These are phyloP conservation scores for Neoaliturus tenellus DNA, from an alignment of 2,888 invertebrate species.

Conservation along the genomic window DNA sequence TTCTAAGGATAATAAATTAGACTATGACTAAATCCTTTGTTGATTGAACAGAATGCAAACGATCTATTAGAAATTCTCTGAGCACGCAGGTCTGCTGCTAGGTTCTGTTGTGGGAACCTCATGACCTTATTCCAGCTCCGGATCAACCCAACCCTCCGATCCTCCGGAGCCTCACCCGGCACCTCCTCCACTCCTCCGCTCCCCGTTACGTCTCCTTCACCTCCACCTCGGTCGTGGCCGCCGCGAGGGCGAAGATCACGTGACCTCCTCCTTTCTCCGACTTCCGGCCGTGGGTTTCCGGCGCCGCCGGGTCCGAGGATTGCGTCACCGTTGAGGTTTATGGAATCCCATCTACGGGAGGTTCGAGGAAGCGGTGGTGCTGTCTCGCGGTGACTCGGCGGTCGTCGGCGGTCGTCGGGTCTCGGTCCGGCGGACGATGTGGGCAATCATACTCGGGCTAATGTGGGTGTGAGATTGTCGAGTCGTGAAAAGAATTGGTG, in stretches of 20 bases:
- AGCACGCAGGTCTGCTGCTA: no score
- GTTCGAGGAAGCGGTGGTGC: background rate
- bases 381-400: background rate
- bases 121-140: background rate
- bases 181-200: background rate
- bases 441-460: no score
- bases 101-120: no score
- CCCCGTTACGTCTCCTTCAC: background rate
- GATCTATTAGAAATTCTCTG: no score
- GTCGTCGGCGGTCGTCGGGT: no score
- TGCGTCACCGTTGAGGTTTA: slow-evolving; percentile 13
- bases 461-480: no score
- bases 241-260: slow-evolving; percentile 2
- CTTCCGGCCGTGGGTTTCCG: slow-evolving; percentile 11
- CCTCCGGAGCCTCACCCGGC: background rate
- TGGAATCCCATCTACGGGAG: background rate
- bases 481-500: no score
- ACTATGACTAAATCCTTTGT: no score
- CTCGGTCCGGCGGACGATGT: no score
- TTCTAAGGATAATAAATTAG: no score
- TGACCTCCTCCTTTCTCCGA: slow-evolving; percentile 32
- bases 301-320: slow-evolving; percentile 1
- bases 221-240: background rate
- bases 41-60: no score
- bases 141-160: background rate